phyloP scores from a whole-genome alignment of 2,113 vertebrate species.

The Erinaceus europaeus region DNA sequence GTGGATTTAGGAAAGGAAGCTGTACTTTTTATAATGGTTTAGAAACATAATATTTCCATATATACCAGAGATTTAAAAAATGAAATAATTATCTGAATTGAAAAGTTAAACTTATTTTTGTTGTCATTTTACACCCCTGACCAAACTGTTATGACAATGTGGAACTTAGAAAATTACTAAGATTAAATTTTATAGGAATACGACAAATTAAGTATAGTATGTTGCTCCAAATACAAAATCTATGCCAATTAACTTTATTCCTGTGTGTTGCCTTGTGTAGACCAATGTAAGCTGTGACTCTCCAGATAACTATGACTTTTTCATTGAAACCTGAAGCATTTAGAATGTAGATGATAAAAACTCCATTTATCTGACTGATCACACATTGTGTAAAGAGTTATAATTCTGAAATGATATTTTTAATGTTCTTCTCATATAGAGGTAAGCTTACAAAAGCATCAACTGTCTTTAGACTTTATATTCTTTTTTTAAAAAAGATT shows the following conservation, averaged over 20 bases:
- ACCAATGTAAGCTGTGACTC: not conserved
- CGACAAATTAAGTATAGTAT: not conserved
- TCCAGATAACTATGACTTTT: not conserved
- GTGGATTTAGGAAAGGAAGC: not conserved
- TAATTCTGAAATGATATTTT: not conserved
- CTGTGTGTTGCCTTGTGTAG: not conserved
- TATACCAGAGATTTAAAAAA: not conserved
- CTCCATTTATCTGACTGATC: not conserved
- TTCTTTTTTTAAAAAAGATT: no score
- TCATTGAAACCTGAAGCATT: not conserved
- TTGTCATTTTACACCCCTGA: not conserved
- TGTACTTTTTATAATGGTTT: not conserved
- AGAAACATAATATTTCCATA: not conserved
- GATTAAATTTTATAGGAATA: constrained; percentile 8
- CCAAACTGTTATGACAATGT: not conserved
- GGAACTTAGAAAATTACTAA: constrained; percentile 11
- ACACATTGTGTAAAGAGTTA: not conserved
- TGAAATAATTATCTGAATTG: not conserved
- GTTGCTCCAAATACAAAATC: not conserved
- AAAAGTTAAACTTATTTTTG: not conserved
- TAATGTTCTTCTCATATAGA: not conserved
- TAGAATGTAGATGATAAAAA: not conserved
- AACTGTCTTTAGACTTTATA: not conserved
- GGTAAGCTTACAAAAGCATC: not conserved
- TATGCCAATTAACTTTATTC: not conserved